Base-by-base conservation (phyloP, 2,797 vertebrate genomes). In the Enteromius fasciolatus region DNA sequence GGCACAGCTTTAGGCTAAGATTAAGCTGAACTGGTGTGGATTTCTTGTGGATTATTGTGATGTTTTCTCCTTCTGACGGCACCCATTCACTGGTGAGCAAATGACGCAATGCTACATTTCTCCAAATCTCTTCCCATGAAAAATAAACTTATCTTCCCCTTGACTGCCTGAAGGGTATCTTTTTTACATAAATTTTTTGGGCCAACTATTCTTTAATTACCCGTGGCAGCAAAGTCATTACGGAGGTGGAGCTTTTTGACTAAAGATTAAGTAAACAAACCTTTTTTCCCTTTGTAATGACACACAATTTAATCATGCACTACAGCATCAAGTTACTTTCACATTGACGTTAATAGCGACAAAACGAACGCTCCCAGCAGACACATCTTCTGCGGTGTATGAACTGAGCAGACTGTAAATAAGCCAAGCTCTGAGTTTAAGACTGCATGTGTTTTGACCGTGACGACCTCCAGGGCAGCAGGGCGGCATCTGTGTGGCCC, bases 341-440 rank as follows among this genome's bases (percentile, higher is more conserved):
- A 73, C 9, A 1, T 6, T 52, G 15, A 73, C 10, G 3, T 50
- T 52, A 67, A 78, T 78, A 68, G 20, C 31, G 63, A 67, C 31
- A 68, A 52, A 41, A 78, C 23, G 9, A 73, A 31, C 0, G 28
- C 20, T 75, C 72, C 72, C 36, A 20, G 50, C 3, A 12, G 50
- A 80, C 36, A 11, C 18, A 44, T 80, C 14, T 23, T 39, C 72
- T 25, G 20, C 8, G 33, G 20, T 12, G 23, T 28, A 8, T 80
- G 18, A 79, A 79, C 36, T 28, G 33, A 80, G 11, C 66, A 69
- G 66, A 44, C 66, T 70, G 66, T 78, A 78, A 68, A 78, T 79
- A 68, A 54, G 48, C 36, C 17, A 17, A 79, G 33, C 15, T 25
- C 67, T 70, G 78, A 1, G 39, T 69, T 69, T 69, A 52, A 54